Evolutionary conservation across 2,797 vertebrate genomes (phyloP), one percentile per base, ranked within the genome.

Genomic region (Todus mexicanus): DNA sequence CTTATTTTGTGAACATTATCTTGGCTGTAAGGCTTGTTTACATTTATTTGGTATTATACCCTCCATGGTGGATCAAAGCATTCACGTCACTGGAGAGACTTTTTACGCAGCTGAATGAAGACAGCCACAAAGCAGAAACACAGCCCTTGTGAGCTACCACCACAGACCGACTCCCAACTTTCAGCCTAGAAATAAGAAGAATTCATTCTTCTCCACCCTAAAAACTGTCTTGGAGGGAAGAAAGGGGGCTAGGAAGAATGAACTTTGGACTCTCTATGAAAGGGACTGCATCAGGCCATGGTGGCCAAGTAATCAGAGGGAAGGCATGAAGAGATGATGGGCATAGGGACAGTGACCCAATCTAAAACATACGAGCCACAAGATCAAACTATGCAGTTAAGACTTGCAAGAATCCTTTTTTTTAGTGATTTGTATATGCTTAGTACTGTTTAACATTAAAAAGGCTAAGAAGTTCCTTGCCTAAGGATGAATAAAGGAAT

Each of bases 401-500:
- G 40, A 15, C 80, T 51, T 37, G 35, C 16, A 84, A 65, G 31
- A 72, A 83, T 14, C 40, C 22, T 84, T 43, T 76, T 68, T 43
- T 76, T 68, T 89, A 63, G 26, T 16, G 25, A 45, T 29, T 51
- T 74, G 33, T 37, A 31, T 64, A 59, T 27, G 22, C 43, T 80
- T 14, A 47, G 38, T 22, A n/a, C 17, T 65, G 18, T 63, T 65
- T 42, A 59, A 47, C 22, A 85, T 8, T 56, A 33, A 89, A 76
- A 91, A 76, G 38, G 61, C 68, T 45, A 70, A 38, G 31, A 73
- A 86, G 79, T 70, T 73, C 78, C 68, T 79, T 35, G n/a, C 16
- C 19, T 37, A 37, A 56, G 74, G 45, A 89, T 60, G 77, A 90
- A 70, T 29, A 59, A 38, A 92, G 76, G 45, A 92, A 53, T 78